Conservation (phyloP, 2,113 vertebrate species). For the Oxyura jamaicensis region DNA sequence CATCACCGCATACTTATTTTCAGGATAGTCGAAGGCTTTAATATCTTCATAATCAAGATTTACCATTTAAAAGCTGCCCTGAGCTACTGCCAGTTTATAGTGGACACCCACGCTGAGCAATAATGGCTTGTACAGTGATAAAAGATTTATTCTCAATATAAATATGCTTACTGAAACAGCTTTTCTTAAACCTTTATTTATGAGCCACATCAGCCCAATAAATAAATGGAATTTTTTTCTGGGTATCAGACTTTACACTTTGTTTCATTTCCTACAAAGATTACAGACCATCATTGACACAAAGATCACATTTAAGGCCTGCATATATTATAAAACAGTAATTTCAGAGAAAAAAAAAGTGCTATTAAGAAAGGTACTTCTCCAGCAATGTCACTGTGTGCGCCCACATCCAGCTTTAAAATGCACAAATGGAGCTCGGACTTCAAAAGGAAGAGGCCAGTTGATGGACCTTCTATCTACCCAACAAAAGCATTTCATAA, state of each 20-base stretch:
- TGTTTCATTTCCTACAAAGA: conserved; percentile 43
- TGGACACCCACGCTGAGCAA: conserved; percentile 56
- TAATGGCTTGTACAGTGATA: conserved; percentile 59
- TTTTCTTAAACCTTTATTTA: conserved; percentile 69
- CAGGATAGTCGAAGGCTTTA: conserved; percentile 30
- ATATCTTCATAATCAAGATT: conserved; percentile 70
- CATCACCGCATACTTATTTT: not conserved
- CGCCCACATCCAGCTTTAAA: not conserved
- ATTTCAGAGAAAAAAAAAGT: conserved; percentile 20
- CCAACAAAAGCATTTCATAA: conserved; percentile 14
- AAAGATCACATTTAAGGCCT: not conserved
- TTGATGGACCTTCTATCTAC: not conserved
- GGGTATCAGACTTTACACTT: conserved; percentile 20
- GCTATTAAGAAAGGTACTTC: not conserved
- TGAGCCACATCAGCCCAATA: conserved; percentile 20
- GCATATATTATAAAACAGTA: not conserved
- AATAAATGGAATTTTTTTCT: conserved; percentile 13
- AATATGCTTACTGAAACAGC: conserved; percentile 64
- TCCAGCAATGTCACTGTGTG: not conserved
- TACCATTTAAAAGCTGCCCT: conserved; percentile 63
- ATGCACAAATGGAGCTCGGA: not conserved
- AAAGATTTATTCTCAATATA: conserved; percentile 64
- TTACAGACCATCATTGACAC: not conserved
- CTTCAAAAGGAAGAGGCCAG: not conserved
- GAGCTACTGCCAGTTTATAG: conserved; percentile 67